Evolutionary conservation across 2,888 invertebrate species (phyloP).

Genomic region (Nymphalis c-album): DNA sequence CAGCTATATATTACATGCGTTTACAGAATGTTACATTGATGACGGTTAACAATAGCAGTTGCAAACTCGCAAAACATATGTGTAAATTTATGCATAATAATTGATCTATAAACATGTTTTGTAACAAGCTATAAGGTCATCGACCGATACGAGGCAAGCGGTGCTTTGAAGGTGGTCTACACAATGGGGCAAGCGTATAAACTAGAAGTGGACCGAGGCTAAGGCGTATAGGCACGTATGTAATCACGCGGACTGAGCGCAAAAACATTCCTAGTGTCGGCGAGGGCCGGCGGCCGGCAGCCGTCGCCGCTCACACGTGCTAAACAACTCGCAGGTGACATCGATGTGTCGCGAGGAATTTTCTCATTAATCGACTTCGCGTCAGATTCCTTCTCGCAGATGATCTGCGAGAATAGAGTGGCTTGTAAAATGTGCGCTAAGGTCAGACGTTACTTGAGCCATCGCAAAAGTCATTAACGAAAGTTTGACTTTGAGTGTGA

Average conservation of each 20-base stretch:
- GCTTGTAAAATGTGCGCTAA: not conserved
- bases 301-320: constrained; percentile 2
- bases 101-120: constrained; percentile 28
- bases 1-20: not conserved
- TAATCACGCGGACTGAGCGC: constrained; percentile 13
- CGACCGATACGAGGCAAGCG: constrained; percentile 29
- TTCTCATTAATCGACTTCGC: constrained; percentile 19
- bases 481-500: not conserved
- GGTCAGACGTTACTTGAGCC: too few species aligned
- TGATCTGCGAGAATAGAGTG: not conserved
- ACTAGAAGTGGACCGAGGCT: constrained; percentile 16
- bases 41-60: not conserved
- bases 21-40: not conserved
- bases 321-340: constrained; percentile 7
- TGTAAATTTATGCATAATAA: constrained; percentile 12
- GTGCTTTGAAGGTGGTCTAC: constrained; percentile 2
- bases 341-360: constrained; percentile 19
- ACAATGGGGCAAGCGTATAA: constrained; percentile 13
- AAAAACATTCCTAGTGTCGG: constrained; percentile 15
- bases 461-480: not conserved
- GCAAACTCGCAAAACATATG: not conserved
- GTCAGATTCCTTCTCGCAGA: not conserved
- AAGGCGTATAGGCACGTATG: constrained; percentile 8
- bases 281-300: constrained; percentile 6
- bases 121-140: constrained; percentile 16